These are phyloP conservation scores for Conus canariensis DNA, from an alignment of 2,888 invertebrate genomes.

Conservation along the genomic window DNA sequence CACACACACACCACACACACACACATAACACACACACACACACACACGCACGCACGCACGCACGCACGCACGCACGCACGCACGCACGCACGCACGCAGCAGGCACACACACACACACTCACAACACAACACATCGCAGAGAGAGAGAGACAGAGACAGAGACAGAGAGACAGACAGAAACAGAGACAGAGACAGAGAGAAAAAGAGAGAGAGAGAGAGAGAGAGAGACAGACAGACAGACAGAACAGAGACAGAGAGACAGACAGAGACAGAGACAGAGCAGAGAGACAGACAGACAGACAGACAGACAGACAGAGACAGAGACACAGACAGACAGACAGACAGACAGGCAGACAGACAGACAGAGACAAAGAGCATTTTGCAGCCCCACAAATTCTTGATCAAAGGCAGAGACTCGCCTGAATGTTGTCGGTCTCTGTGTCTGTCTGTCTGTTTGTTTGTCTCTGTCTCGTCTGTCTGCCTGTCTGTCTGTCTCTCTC, in stretches of 20 bases:
- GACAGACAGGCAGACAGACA: background rate
- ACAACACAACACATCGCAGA: background rate
- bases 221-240: background rate
- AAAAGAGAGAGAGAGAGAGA: background rate
- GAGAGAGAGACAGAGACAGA: background rate
- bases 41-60: background rate
- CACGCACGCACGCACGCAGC: slow-evolving; percentile 18
- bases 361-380: background rate
- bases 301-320: background rate
- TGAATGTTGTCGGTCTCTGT: no score
- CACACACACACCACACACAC: no score
- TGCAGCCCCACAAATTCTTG: no score
- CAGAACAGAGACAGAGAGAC: background rate
- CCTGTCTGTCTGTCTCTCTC: no score
- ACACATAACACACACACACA: no score
- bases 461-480: no score
- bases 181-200: no score
- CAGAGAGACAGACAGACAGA: background rate
- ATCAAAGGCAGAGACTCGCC: no score
- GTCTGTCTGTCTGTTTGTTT: no score
- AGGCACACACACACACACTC: slow-evolving; percentile 6
- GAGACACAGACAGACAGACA: background rate
- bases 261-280: background rate
- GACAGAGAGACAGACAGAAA: background rate
- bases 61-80: background rate